phyloP scores from a whole-genome alignment of 2,113 vertebrate species.

The Sus scrofa region DNA sequence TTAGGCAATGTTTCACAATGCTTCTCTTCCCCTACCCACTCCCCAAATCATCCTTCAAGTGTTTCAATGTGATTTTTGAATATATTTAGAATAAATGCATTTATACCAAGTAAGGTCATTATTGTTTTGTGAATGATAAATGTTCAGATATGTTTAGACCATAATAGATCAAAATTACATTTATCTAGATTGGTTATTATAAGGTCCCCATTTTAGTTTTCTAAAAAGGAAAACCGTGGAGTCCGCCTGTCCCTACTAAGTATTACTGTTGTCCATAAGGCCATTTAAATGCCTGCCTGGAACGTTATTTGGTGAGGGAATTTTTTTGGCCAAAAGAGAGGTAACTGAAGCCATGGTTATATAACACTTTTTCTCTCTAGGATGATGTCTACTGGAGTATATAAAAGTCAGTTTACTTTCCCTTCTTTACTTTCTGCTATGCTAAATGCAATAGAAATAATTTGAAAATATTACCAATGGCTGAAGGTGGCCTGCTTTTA shows the following conservation, averaged over 20 bases:
- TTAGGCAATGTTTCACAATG: slow-evolving; percentile 37
- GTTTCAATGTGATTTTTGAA: background rate
- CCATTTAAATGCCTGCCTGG: background rate
- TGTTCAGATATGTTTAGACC: background rate
- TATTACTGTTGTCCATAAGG: background rate
- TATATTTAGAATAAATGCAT: slow-evolving; percentile 56
- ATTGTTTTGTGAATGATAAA: slow-evolving; percentile 52
- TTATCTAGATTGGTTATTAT: slow-evolving; percentile 39
- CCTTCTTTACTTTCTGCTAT: background rate
- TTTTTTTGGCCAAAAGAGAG: background rate
- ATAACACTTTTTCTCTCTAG: slow-evolving; percentile 51
- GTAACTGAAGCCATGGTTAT: slow-evolving; percentile 28
- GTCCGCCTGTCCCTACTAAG: background rate
- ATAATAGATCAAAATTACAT: slow-evolving; percentile 11
- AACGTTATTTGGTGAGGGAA: background rate
- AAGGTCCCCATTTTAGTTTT: background rate
- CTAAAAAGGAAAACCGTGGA: slow-evolving; percentile 46
- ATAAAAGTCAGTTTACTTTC: slow-evolving; percentile 25
- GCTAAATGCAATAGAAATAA: background rate
- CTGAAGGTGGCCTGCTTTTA: background rate
- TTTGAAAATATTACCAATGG: slow-evolving; percentile 20
- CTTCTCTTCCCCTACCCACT: rapidly evolving
- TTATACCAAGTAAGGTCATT: slow-evolving; percentile 40
- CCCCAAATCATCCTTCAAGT: background rate
- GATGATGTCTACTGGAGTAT: background rate